These are phyloP conservation scores for Tricholauxania praeusta DNA, from an alignment of 2,888 invertebrate species.

Conservation along the genomic window DNA sequence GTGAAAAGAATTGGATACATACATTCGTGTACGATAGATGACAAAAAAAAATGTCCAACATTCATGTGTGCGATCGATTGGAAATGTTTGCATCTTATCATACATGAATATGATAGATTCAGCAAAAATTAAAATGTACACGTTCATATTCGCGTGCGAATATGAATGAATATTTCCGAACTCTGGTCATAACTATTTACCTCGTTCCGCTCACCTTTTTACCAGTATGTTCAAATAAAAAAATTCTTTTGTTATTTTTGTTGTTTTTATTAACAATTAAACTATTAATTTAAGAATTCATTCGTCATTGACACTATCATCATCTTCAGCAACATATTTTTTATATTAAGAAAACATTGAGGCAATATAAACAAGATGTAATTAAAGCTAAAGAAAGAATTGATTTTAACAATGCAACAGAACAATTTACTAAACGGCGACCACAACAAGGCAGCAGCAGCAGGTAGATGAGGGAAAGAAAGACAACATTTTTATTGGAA, in stretches of 20 bases:
- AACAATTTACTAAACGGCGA: conserved; percentile 12
- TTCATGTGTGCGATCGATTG: too few species aligned
- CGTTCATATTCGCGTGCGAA: too few species aligned
- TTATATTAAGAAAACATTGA: too few species aligned
- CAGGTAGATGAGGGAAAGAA: not conserved
- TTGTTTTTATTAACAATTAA: conserved; percentile 43
- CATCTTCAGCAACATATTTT: not conserved
- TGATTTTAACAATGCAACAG: not conserved
- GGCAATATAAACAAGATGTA: not conserved
- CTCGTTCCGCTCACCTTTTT: too few species aligned
- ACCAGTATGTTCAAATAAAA: not conserved
- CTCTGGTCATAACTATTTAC: too few species aligned
- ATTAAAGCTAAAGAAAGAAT: not conserved
- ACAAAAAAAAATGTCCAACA: too few species aligned
- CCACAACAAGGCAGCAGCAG: not conserved
- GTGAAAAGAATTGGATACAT: too few species aligned
- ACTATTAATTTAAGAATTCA: conserved; percentile 43
- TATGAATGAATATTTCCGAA: too few species aligned
- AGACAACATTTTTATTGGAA: not conserved
- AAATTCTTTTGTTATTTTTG: not conserved
- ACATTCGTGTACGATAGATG: too few species aligned
- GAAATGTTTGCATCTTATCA: too few species aligned
- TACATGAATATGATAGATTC: too few species aligned
- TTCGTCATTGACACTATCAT: conserved; percentile 26
- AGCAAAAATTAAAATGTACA: too few species aligned